A percentile compares a stretch with the other conserved stretches of the same genome.
Conservation (phyloP, 2,797 vertebrate species). For the Neoniphon sammara region DNA sequence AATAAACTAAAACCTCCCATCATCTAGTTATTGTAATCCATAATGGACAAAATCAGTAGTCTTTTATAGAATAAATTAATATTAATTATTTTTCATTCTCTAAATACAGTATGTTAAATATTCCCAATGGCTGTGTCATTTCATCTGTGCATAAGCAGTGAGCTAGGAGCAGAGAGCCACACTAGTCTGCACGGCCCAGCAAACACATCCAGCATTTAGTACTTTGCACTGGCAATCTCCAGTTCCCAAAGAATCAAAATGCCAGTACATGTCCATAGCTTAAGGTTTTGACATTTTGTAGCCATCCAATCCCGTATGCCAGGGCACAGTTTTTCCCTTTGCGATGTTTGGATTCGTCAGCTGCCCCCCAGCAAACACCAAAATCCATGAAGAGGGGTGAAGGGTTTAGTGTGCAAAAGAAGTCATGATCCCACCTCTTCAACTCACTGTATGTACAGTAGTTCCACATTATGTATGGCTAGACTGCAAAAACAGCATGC, state of each 20-base stretch:
- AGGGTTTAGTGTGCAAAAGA: slow-evolving; percentile 77
- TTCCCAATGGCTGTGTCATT: slow-evolving; percentile 83
- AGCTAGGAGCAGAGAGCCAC: slow-evolving; percentile 29
- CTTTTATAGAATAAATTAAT: slow-evolving; percentile 98
- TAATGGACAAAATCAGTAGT: slow-evolving; percentile 82
- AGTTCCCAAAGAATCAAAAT: slow-evolving; percentile 38
- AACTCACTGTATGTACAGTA: slow-evolving; percentile 44
- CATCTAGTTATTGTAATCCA: slow-evolving; percentile 83
- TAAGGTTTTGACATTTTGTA: slow-evolving; percentile 61
- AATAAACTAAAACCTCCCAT: slow-evolving; percentile 74
- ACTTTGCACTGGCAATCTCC: slow-evolving; percentile 54
- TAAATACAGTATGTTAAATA: slow-evolving; percentile 97
- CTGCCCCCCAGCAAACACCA: slow-evolving; percentile 34
- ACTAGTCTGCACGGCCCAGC: slow-evolving; percentile 58
- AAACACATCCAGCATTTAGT: slow-evolving; percentile 61
- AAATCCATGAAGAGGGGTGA: slow-evolving; percentile 51
- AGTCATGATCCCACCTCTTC: slow-evolving; percentile 53
- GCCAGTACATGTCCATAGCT: slow-evolving; percentile 62
- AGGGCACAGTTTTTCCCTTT: slow-evolving; percentile 37
- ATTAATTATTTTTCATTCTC: slow-evolving; percentile 89
- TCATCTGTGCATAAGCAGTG: slow-evolving; percentile 57
- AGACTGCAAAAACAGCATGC: slow-evolving; percentile 51
- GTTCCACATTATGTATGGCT: slow-evolving; percentile 48
- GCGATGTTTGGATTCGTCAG: slow-evolving; percentile 26
- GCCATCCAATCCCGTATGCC: slow-evolving; percentile 39